Percentiles rank a stretch among this genome's conserved stretches.
Conservation (phyloP, 2,113 vertebrate species). For the Podarcis raffonei region DNA sequence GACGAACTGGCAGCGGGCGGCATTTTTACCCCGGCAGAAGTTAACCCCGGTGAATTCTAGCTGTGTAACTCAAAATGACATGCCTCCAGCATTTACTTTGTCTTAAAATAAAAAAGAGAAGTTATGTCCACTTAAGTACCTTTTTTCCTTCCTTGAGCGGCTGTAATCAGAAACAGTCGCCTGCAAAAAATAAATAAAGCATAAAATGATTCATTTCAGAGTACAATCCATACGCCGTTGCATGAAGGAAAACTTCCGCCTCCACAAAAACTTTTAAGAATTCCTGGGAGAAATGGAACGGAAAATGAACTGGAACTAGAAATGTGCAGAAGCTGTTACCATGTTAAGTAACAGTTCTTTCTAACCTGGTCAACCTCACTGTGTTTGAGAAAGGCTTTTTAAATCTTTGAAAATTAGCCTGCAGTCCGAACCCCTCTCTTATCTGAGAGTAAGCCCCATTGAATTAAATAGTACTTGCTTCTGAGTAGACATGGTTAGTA, state of each 20-base stretch:
- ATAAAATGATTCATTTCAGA: background rate
- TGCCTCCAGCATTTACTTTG: background rate
- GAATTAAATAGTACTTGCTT: too few relatives aligned
- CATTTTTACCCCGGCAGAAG: conserved; percentile 25
- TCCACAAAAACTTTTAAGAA: conserved; percentile 2
- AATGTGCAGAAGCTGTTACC: conserved; percentile 9
- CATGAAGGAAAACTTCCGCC: conserved; percentile 14
- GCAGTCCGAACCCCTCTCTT: background rate
- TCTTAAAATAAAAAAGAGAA: conserved; percentile 22
- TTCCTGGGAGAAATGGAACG: background rate
- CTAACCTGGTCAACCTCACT: background rate
- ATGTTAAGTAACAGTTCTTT: too few relatives aligned
- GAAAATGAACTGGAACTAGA: conserved; percentile 11
- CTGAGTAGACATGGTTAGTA: too few relatives aligned
- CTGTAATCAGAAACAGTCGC: conserved; percentile 26
- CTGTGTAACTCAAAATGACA: conserved; percentile 15
- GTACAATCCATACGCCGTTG: background rate
- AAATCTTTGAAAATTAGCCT: background rate
- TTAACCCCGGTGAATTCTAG: background rate
- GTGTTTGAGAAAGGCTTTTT: background rate
- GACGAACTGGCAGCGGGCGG: conserved; percentile 22
- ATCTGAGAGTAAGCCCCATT: too few relatives aligned
- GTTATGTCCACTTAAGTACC: background rate
- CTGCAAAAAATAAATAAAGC: background rate
- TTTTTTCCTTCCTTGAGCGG: background rate